Conservation (phyloP, 2,888 invertebrate genomes). For the Pterobdella sp. region DNA sequence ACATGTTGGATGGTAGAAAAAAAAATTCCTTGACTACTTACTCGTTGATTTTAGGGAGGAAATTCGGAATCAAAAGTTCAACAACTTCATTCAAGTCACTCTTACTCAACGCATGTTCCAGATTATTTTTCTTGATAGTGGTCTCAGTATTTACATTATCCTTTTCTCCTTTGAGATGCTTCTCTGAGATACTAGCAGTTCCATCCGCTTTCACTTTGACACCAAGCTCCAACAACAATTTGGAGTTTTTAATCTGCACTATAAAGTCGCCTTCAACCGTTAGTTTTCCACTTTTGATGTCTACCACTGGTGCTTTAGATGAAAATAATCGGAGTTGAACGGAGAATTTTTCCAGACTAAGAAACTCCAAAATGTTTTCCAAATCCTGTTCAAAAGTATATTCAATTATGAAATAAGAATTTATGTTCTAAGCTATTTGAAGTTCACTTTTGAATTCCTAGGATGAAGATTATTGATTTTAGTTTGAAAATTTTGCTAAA, state of each 20-base stretch:
- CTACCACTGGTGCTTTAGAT: background rate
- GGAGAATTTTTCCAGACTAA: too few relatives aligned
- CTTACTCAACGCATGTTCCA: background rate
- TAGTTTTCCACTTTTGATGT: background rate
- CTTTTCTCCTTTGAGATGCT: background rate
- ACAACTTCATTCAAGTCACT: background rate
- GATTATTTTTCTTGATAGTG: background rate
- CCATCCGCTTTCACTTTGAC: background rate
- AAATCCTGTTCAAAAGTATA: too few relatives aligned
- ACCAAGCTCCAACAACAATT: background rate
- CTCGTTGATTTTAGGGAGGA: background rate
- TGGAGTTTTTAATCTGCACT: background rate
- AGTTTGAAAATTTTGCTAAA: background rate
- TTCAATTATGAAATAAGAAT: too few relatives aligned
- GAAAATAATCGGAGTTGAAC: background rate
- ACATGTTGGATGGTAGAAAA: background rate
- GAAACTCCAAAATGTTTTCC: too few relatives aligned
- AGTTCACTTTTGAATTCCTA: too few relatives aligned
- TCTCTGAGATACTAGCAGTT: background rate
- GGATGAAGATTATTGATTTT: too few relatives aligned
- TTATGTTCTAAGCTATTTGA: too few relatives aligned
- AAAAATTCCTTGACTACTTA: background rate
- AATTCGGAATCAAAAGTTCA: background rate
- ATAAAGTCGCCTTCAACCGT: background rate
- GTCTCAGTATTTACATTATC: background rate